Percentiles rank a stretch among this genome's conserved stretches.
Evolutionary conservation across 2,888 invertebrate species (phyloP).

Genomic region (Quadriops clusia): DNA sequence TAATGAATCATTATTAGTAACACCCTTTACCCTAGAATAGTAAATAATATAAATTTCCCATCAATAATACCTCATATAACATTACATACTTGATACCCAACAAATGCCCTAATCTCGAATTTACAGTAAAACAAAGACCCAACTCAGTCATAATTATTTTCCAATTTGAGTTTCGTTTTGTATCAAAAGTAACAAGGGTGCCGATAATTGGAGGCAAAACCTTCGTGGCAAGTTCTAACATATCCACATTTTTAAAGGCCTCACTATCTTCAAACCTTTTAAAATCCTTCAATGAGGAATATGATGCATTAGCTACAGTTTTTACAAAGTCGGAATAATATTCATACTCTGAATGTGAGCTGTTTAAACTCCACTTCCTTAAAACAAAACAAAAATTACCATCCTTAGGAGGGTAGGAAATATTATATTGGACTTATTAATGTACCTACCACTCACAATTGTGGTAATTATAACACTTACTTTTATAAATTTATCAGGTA

Average conservation of each 20-base stretch:
- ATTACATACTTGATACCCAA: neutral
- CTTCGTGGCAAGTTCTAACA: conserved; percentile 37
- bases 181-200: conserved; percentile 39
- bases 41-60: too few relatives aligned
- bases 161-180: conserved; percentile 33
- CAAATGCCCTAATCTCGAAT: conserved; percentile 51
- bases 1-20: conserved; percentile 8
- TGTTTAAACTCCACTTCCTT: conserved; percentile 36
- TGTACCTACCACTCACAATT: too few relatives aligned
- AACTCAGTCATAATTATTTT: conserved; percentile 50
- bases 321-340: conserved; percentile 39
- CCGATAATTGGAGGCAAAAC: conserved; percentile 39
- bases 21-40: neutral
- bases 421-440: too few relatives aligned
- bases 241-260: conserved; percentile 34
- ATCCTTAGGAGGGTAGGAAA: neutral
- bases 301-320: conserved; percentile 38
- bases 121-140: conserved; percentile 52
- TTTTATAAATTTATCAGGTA: too few relatives aligned
- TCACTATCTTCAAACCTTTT: conserved; percentile 34
- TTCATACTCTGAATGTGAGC: conserved; percentile 34
- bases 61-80: too few relatives aligned
- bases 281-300: conserved; percentile 32
- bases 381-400: conserved; percentile 11
- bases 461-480: too few relatives aligned